Percentiles rank a stretch among this genome's conserved stretches.
phyloP scores from a whole-genome alignment of 2,888 invertebrate genomes.

The Agrypnus murinus region DNA sequence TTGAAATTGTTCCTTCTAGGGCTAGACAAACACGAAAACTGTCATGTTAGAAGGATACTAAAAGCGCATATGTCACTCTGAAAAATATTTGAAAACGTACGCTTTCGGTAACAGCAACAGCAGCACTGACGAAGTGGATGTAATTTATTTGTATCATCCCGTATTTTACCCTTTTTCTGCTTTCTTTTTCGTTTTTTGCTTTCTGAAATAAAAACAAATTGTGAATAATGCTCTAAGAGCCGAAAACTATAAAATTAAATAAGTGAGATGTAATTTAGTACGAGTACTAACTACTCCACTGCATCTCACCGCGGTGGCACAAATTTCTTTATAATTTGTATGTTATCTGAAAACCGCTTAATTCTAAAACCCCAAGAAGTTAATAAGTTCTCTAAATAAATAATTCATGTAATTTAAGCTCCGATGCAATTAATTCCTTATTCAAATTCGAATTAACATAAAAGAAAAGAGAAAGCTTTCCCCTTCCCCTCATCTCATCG shows the following conservation, averaged over 20 bases:
- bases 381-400: slow-evolving; percentile 36
- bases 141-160: slow-evolving; percentile 26
- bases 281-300: background rate
- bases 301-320: no score
- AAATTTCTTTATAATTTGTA: slow-evolving; percentile 13
- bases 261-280: slow-evolving; percentile 18
- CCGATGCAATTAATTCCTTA: slow-evolving; percentile 33
- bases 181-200: slow-evolving; percentile 18
- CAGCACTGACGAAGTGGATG: slow-evolving; percentile 20
- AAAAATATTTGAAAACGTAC: slow-evolving; percentile 21
- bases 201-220: slow-evolving; percentile 21
- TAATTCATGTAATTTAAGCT: slow-evolving; percentile 39
- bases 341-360: background rate
- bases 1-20: slow-evolving; percentile 3
- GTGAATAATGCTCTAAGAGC: slow-evolving; percentile 18
- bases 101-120: slow-evolving; percentile 8
- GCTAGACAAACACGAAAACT: slow-evolving; percentile 18
- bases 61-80: slow-evolving; percentile 18
- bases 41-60: slow-evolving; percentile 3
- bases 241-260: slow-evolving; percentile 13
- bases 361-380: slow-evolving; percentile 11
- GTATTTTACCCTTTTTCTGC: slow-evolving; percentile 15
- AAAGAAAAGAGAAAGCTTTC: slow-evolving; percentile 22
- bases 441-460: slow-evolving; percentile 39
- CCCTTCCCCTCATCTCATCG: slow-evolving; percentile 1